phyloP scores from a whole-genome alignment of 2,888 invertebrate genomes.

The Harpalus rufipes region DNA sequence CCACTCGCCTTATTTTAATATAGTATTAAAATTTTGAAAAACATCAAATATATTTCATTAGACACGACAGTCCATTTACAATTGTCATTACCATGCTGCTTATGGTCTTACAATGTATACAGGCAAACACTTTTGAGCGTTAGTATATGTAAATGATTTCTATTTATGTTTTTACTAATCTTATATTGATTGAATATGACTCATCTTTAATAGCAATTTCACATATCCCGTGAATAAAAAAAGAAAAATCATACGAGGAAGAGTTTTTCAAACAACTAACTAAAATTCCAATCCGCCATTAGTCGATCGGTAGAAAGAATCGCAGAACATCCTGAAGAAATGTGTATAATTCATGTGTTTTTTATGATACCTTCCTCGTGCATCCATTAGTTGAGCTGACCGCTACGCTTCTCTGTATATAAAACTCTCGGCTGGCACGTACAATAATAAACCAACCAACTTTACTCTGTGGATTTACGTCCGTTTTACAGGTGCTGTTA shows the following conservation, averaged over 20 bases:
- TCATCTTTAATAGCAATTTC: no score
- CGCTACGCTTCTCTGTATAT: background rate
- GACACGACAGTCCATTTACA: no score
- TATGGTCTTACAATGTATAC: no score
- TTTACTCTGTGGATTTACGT: slow-evolving; percentile 39
- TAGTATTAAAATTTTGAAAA: no score
- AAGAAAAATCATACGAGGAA: background rate
- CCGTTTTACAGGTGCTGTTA: slow-evolving; percentile 49
- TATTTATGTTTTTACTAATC: no score
- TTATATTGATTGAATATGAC: no score
- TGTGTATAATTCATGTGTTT: slow-evolving; percentile 24
- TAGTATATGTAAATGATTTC: no score
- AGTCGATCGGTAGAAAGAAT: background rate
- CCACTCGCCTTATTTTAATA: no score
- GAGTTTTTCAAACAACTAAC: background rate
- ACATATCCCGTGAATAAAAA: background rate
- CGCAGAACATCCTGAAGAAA: slow-evolving; percentile 23
- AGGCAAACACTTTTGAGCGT: no score
- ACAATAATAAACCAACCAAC: slow-evolving; percentile 48
- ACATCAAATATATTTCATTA: no score
- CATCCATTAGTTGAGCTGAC: slow-evolving; percentile 5
- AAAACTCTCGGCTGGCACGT: slow-evolving; percentile 13
- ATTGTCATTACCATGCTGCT: no score
- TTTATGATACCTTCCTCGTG: slow-evolving; percentile 11
- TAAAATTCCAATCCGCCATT: background rate